phyloP scores from a whole-genome alignment of 2,113 vertebrate species.

The Microcebus lehilahytsara region DNA sequence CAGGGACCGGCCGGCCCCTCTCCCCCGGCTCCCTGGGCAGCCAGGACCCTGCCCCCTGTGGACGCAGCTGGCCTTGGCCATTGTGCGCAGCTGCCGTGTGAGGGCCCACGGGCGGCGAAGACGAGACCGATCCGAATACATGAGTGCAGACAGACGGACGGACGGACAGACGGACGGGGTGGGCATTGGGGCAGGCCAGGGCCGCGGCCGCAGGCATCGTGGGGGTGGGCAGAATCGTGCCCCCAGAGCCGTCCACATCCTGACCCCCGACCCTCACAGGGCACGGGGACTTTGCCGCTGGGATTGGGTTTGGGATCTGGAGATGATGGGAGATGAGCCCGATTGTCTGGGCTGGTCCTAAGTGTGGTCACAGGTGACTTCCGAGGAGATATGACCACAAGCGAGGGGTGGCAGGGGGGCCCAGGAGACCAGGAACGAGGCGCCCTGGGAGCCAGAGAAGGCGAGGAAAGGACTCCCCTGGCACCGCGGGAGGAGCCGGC shows the following conservation, averaged over 20 bases:
- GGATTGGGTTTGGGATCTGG: neutral
- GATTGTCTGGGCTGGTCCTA: neutral
- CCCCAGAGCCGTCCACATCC: neutral
- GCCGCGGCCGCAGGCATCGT: neutral
- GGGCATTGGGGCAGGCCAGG: accelerated
- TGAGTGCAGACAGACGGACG: accelerated
- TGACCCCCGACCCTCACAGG: accelerated
- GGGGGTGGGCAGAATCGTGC: neutral
- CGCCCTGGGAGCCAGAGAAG: neutral
- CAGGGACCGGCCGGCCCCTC: neutral
- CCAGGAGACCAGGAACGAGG: neutral
- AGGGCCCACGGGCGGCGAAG: neutral
- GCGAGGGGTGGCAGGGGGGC: neutral
- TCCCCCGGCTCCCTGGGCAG: neutral
- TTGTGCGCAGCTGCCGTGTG: neutral
- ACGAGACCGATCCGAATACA: accelerated
- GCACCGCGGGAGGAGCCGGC: neutral
- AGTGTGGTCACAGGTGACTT: neutral
- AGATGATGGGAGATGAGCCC: neutral
- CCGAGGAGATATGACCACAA: neutral
- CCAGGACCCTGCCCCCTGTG: neutral
- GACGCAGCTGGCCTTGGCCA: accelerated
- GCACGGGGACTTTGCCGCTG: neutral
- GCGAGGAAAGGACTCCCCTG: neutral
- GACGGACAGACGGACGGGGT: accelerated